Conservation (phyloP, 2,113 vertebrate species). For the Chelonoidis abingdonii region DNA sequence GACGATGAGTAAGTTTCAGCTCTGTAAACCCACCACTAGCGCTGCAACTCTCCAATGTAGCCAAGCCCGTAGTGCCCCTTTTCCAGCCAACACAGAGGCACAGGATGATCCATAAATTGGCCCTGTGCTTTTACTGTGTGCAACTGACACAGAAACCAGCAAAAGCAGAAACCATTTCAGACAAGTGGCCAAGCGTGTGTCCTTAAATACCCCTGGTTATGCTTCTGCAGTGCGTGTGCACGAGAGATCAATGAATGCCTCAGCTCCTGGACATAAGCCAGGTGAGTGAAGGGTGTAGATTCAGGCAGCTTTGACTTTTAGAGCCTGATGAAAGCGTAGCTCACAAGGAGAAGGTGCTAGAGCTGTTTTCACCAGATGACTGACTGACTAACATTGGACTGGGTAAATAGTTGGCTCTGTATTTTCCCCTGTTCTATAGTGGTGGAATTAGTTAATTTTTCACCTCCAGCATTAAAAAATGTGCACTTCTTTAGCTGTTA, state of each 20-base stretch:
- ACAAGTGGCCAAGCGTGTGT: neutral
- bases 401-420: neutral
- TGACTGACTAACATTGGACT: neutral
- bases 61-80: neutral
- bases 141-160: neutral
- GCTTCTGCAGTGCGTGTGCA: neutral
- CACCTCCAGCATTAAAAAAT: neutral
- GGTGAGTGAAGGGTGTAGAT: neutral
- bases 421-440: neutral
- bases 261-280: neutral
- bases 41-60: too few species aligned
- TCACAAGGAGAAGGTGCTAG: neutral
- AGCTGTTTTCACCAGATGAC: neutral
- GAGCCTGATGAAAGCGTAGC: neutral
- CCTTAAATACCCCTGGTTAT: neutral
- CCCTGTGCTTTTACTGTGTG: neutral
- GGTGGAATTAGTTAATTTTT: neutral
- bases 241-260: neutral
- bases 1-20: too few species aligned
- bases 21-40: too few species aligned
- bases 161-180: neutral
- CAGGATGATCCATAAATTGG: neutral
- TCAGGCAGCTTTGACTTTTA: neutral
- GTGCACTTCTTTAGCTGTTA: neutral
- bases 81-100: neutral